Base-by-base conservation (phyloP, 2,888 invertebrate species). In the Autographa gamma region DNA sequence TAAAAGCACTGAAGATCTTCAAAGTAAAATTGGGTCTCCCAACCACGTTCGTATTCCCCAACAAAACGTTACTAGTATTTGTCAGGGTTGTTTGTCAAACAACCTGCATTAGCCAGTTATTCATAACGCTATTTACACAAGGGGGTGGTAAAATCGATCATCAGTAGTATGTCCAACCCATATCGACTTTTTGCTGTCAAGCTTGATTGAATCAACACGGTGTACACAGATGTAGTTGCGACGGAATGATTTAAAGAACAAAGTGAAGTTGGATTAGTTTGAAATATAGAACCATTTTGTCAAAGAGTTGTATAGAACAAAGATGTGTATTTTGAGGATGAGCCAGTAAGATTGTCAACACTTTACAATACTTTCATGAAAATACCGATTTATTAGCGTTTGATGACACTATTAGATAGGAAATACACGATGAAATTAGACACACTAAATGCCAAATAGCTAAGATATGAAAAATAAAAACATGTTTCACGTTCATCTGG, bases 171-270 rank as follows among this genome's bases (percentile, higher is more conserved):
- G 93, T 92, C 92, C 91, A 91, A 95, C 94, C 95, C 93, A 93
- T 93, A 93, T 93, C 93, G 93, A 94, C 95, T 94, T 93, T 92
- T 94, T 91, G 90, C 92, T 93, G 95, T 94, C 95, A 92, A 90
- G 89, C 93, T 93, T 95, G 95, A 95, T 95, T 93, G 91, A 94
- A 95, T 94, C 95, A 93, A 93, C 91, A 63, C 76, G 78, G 84
- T 77, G 91, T 89, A 90, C 81, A 68, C 85, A 75, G 56, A 70
- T 78, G 80, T 73, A 82, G 67, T 65, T 19, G 19, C 66, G 92
- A 67, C 73, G 89, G 68, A 87, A 81, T 60, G 52, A 13, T 48
- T n/a, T 14, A 16, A 48, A 48, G 48, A 48, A 48, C 48, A 48
- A 48, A 48, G n/a, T n/a, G 7, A 48, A 48, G 48, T n/a, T 48